Evolutionary conservation across 2,113 vertebrate species (phyloP), one percentile per base, ranked within the genome.

Genomic region (Apeltes quadracus): DNA sequence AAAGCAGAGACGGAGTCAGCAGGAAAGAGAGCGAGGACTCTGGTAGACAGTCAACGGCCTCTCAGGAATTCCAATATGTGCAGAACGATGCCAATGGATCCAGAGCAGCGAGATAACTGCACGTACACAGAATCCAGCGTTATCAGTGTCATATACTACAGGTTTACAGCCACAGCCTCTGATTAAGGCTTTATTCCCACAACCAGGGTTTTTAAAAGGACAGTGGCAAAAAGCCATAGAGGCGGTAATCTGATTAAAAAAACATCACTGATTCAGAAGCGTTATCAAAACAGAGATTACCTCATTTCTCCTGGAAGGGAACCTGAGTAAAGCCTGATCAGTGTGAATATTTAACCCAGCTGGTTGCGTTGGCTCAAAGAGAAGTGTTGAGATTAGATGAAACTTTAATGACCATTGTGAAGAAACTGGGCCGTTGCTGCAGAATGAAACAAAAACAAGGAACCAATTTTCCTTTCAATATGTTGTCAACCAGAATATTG

Each of bases 301-400:
- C 75, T 41, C 53, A 69, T 74, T 81, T 76, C 41, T 56, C 64
- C 69, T 15, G 55, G 65, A 62, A 57, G 67, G 38, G 39, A 81
- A 80, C 69, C 81, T 27, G 69, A 36, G 64, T 27, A 32, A 69
- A 50, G 55, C 39, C 48, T 54, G n/a, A 76, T 64, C 34, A 63
- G 56, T 67, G 74, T 82, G 76, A 88, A 85, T 84, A 77, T 87
- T 83, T 79, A 86, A 87, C 83, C 55, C 67, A 23, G 38, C 50
- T 72, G n/a, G 72, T 43, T 7, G 12, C 10, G 36, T 44, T 63
- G 14, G 67, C 72, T 78, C 61, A 63, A 76, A 80, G 70, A 72
- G 32, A 72, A 61, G 68, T 56, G 77, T 77, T 58, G 62, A 75
- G 69, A 82, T 76, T 27, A 67, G 56, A 84, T 89, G 29, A 81